Conservation (phyloP, 2,888 invertebrate species). For the Salpingus planirostris region DNA sequence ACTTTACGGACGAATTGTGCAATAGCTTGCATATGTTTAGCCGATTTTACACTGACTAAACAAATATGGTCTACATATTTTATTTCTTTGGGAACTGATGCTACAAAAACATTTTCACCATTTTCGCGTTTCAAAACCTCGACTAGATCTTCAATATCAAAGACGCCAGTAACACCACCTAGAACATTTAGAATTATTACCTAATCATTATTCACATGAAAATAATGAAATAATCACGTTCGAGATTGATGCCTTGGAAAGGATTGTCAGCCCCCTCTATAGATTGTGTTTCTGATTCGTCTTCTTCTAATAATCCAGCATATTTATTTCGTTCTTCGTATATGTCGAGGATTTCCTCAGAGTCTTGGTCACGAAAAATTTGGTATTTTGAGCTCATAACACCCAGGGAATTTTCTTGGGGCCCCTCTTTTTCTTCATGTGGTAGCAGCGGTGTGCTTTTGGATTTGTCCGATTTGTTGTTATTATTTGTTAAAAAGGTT, state of each 20-base stretch:
- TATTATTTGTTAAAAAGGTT: no score
- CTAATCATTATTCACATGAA: neutral
- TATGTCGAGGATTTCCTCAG: constrained; percentile 62
- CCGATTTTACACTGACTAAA: constrained; percentile 65
- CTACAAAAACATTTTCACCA: constrained; percentile 72
- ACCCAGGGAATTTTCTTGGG: constrained; percentile 16
- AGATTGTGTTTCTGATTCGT: no score
- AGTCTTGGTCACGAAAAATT: constrained; percentile 61
- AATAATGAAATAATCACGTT: constrained; percentile 44
- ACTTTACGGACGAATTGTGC: constrained; percentile 67
- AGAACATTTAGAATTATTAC: no score
- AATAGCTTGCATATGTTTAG: constrained; percentile 63
- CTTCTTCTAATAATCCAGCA: constrained; percentile 26
- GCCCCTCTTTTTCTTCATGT: constrained; percentile 4
- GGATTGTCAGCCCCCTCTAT: constrained; percentile 48
- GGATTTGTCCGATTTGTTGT: neutral
- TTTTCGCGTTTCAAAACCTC: constrained; percentile 68
- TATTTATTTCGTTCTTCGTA: constrained; percentile 52
- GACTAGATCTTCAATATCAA: constrained; percentile 79
- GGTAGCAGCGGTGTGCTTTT: neutral
- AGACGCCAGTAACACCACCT: constrained; percentile 81
- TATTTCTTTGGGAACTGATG: constrained; percentile 60
- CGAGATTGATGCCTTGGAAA: constrained; percentile 52
- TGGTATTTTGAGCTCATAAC: constrained; percentile 49
- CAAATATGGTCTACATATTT: constrained; percentile 82